Conservation (phyloP, 2,797 vertebrate genomes). For the Falco rusticolus region DNA sequence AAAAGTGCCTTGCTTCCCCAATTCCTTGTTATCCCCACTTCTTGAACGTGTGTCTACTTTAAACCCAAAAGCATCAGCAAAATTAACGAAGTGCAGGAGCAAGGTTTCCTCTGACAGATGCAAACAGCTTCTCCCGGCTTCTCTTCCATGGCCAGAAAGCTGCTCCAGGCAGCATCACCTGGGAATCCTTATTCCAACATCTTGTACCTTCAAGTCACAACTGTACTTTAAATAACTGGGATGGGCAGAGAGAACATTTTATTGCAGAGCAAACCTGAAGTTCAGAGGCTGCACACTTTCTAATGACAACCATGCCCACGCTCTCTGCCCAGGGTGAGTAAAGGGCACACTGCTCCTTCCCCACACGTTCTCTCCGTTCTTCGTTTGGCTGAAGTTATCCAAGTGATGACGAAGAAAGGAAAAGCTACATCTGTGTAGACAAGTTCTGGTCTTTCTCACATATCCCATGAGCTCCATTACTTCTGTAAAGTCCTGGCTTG, state of each 20-base stretch:
- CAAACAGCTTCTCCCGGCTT: not conserved
- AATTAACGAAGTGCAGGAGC: not conserved
- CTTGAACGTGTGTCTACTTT: not conserved
- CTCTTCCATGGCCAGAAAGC: not conserved
- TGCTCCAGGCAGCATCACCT: not conserved
- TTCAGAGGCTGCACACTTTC: not conserved
- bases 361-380: not conserved
- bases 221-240: not conserved
- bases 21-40: not conserved
- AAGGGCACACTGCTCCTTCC: not conserved
- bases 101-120: not conserved
- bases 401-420: not conserved
- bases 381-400: not conserved
- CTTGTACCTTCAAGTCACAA: not conserved
- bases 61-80: not conserved
- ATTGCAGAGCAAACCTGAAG: not conserved
- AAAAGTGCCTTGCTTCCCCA: not conserved
- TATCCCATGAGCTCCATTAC: not conserved
- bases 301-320: not conserved
- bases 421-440: not conserved
- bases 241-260: not conserved
- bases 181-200: not conserved
- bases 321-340: not conserved
- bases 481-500: not conserved
- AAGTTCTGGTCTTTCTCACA: conserved; percentile 13